Base-by-base conservation (phyloP, 2,888 invertebrate species). In the Erannis defoliaria region DNA sequence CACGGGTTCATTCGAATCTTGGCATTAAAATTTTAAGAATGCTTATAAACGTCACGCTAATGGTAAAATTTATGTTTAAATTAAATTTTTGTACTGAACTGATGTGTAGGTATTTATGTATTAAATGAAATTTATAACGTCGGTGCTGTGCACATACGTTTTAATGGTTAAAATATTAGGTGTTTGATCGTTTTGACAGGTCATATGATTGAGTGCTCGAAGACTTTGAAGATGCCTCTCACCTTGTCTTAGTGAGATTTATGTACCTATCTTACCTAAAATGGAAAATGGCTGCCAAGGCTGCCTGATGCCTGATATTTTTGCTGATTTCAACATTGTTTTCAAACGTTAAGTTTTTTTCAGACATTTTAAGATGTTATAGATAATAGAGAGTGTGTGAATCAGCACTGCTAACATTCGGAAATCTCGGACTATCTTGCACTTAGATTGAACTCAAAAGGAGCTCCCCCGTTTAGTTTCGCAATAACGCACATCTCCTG, bases 401-500 rank as follows among this genome's bases (percentile, higher is more conserved):
- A 26, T 26, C 26, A 26, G 4, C 4, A 6, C 4, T 35, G n/a
- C 35, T 1, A 35, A 5, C 14, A n/a, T 4, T 5, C 35, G 14
- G 35, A 35, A 4, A 35, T 35, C 33, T 26, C 4, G 26, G 4
- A 8, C n/a, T 5, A 2, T n/a, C n/a, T 33, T 1, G 18, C 9
- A 18, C 16, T 10, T 8, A 16, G 5, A 3, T 37, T 8, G 38
- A 10, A 8, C 10, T 18, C 16, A 6, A 9, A 2, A 9, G 16
- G 9, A 18, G 37, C 16, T 14, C 16, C 16, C 14, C 3, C 40
- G n/a, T n/a, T 10, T 3, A 38, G 18, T 43, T 49, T 62, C 43
- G 53, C 61, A 67, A 62, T 56, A 67, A 65, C 66, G 72, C 71
- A 75, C 71, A 72, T 75, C 77, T 76, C 67, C 72, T 76, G 79